Conservation (phyloP, 1,140 invertebrate species). For the Papilio glaucus region DNA sequence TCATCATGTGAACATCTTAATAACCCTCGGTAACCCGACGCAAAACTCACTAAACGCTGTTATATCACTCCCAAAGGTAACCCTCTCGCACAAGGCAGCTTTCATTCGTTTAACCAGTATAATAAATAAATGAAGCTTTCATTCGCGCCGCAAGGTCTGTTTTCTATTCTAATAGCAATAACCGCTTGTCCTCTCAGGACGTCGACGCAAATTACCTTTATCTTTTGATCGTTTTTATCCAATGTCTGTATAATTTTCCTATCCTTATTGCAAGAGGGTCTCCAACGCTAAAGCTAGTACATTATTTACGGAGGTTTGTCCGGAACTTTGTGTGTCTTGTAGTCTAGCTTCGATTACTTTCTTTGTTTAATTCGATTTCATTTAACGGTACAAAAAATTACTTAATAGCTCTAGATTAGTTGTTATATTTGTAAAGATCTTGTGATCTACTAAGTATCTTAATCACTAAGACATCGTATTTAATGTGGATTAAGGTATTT, state of each 20-base stretch:
- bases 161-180: background rate
- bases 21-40: constrained; percentile 55
- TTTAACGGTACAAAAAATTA: constrained; percentile 28
- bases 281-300: constrained; percentile 21
- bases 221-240: constrained; percentile 20
- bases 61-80: constrained; percentile 66
- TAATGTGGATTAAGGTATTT: constrained; percentile 37
- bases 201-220: background rate
- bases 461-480: constrained; percentile 22
- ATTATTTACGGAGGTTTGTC: constrained; percentile 2
- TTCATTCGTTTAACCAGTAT: constrained; percentile 39
- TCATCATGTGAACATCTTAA: constrained; percentile 83
- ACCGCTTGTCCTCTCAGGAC: constrained; percentile 3
- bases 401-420: constrained; percentile 25
- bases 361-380: constrained; percentile 25
- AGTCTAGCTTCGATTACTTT: constrained; percentile 32
- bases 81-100: constrained; percentile 90
- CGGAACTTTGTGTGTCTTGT: constrained; percentile 31
- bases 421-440: constrained; percentile 13
- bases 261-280: constrained; percentile 19
- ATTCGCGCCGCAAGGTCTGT: constrained; percentile 19
- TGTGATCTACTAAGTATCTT: constrained; percentile 23
- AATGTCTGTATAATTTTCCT: background rate
- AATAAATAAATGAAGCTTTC: constrained; percentile 40
- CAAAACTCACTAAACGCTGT: constrained; percentile 63